Evolutionary conservation across 2,113 vertebrate genomes (phyloP).

Genomic region (Scortum barcoo): DNA sequence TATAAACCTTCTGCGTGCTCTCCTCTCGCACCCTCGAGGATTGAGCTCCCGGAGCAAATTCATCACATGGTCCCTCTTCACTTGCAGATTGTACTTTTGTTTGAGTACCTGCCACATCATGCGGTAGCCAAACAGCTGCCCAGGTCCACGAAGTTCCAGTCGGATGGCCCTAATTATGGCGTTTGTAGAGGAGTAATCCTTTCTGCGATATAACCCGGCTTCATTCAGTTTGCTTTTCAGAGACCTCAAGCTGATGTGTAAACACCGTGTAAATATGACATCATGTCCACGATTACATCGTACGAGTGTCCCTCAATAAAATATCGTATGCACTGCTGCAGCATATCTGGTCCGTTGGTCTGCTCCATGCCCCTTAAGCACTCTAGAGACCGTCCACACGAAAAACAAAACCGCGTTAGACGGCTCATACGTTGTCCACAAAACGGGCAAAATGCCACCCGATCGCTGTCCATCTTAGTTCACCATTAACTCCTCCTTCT

Average conservation of each 20-base stretch:
- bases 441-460: no score
- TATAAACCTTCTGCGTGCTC: slow-evolving; percentile 4
- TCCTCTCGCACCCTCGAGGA: slow-evolving; percentile 26
- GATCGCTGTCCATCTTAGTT: no score
- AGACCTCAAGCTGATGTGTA: slow-evolving; percentile 16
- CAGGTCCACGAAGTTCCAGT: slow-evolving; percentile 15
- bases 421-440: no score
- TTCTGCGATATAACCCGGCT: neutral
- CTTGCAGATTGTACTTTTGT: slow-evolving; percentile 17
- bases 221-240: neutral
- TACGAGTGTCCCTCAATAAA: no score
- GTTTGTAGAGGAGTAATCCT: neutral
- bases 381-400: no score
- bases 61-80: slow-evolving; percentile 54
- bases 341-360: no score
- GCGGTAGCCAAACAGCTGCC: slow-evolving; percentile 14
- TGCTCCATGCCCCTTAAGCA: no score
- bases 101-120: slow-evolving; percentile 7
- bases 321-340: no score
- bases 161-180: neutral
- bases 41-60: slow-evolving; percentile 45
- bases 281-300: no score
- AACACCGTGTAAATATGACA: no score
- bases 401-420: no score
- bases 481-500: no score